A percentile compares a stretch with the other conserved stretches of the same genome.
Evolutionary conservation across 2,113 vertebrate species (phyloP).

Genomic region (Dipodomys spectabilis): DNA sequence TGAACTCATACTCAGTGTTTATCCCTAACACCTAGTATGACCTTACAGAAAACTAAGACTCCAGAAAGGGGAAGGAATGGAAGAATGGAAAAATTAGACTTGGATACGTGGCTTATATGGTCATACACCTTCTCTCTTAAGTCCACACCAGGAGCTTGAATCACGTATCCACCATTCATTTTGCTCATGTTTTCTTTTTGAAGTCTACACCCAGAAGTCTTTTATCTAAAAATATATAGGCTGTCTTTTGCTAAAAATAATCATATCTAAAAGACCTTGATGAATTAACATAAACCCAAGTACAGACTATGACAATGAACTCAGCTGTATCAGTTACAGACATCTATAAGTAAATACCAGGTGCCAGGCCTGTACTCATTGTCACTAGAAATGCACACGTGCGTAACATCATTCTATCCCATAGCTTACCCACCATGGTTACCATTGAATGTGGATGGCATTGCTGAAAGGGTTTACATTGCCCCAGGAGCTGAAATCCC

Average conservation of each 20-base stretch:
- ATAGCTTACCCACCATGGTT: neutral
- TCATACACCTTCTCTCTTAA: no score
- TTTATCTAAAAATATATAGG: neutral
- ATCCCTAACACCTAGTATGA: neutral
- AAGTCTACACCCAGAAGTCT: neutral
- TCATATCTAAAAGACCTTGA: neutral
- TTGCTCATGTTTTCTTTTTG: neutral
- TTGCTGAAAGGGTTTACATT: neutral
- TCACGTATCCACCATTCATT: neutral
- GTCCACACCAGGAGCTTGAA: neutral
- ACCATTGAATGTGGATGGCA: neutral
- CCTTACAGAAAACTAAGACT: neutral
- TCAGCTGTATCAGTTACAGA: neutral
- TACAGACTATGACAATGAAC: neutral
- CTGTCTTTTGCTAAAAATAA: constrained; percentile 26
- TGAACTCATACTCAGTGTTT: neutral
- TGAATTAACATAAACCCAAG: neutral
- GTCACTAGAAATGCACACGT: neutral
- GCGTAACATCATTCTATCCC: neutral
- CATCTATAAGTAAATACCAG: neutral
- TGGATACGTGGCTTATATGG: neutral
- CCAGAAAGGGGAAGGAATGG: neutral
- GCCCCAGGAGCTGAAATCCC: neutral
- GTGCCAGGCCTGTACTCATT: neutral
- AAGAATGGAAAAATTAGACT: neutral